A percentile compares a stretch with the other conserved stretches of the same genome.
These are phyloP conservation scores for Caenorhabditis remanei DNA, from an alignment of 1,140 invertebrate species.

Conservation along the genomic window DNA sequence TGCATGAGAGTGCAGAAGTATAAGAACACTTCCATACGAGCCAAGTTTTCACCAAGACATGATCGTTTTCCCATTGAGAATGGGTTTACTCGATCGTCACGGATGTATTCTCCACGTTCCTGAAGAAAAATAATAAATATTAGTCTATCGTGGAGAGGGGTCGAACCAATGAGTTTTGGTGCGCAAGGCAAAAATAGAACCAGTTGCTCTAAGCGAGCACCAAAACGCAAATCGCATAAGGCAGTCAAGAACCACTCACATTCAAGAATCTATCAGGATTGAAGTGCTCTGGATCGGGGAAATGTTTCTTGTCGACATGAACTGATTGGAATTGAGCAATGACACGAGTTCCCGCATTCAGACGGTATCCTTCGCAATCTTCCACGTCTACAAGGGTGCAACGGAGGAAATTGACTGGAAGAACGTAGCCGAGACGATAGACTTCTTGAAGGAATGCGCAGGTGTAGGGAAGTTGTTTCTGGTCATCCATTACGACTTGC, in stretches of 20 bases:
- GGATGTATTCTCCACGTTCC: slow-evolving; percentile 57
- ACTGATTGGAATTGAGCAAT: slow-evolving; percentile 88
- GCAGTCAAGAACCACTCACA: neutral
- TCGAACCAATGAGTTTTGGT: too few relatives aligned
- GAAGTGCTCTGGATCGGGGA: slow-evolving; percentile 88
- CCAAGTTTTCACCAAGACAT: slow-evolving; percentile 78
- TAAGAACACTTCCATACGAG: slow-evolving; percentile 76
- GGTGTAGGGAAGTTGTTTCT: slow-evolving; percentile 59
- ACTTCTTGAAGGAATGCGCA: slow-evolving; percentile 61
- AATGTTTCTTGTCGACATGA: slow-evolving; percentile 89
- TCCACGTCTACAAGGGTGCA: neutral
- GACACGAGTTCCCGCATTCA: slow-evolving; percentile 87
- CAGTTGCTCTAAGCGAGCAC: neutral
- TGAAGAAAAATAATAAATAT: slow-evolving; percentile 19
- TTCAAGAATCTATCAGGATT: slow-evolving; percentile 80
- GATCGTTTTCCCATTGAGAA: slow-evolving; percentile 70
- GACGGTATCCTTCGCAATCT: slow-evolving; percentile 84
- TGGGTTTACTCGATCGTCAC: slow-evolving; percentile 67
- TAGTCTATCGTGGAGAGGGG: too few relatives aligned
- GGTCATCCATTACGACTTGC: slow-evolving; percentile 59
- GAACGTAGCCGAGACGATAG: slow-evolving; percentile 60
- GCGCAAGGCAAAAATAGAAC: slow-evolving; percentile 1
- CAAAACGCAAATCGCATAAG: too few relatives aligned
- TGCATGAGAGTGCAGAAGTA: slow-evolving; percentile 38
- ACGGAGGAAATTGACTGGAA: slow-evolving; percentile 60